Base-by-base conservation (phyloP, 2,797 vertebrate genomes). In the Eremophila alpestris region DNA sequence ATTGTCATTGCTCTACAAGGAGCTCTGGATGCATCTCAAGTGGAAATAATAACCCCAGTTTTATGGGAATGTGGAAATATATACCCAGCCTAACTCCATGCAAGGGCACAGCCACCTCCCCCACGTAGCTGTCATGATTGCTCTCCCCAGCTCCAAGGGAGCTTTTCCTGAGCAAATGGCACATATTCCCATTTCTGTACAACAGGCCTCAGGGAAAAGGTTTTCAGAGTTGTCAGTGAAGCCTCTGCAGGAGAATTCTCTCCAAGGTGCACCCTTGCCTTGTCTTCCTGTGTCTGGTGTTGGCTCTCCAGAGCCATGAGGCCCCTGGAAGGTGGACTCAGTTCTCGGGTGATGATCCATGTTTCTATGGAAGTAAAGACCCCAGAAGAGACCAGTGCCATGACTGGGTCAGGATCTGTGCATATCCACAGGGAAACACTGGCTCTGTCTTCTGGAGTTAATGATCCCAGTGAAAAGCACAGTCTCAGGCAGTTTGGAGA, bases 1-100 rank as follows among this genome's bases (percentile, higher is more conserved):
- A 91, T 93, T 90, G 85, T 85, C 94, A 82, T 94, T 88, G 94
- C 90, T 95, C 94, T 86, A 34, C 36, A 3, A 94, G 90, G 91
- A 95, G 85, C 75, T 84, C 83, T 46, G 21, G 48, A 83, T 90
- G 81, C 20, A 83, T 93, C 93, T 95, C 94, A 63, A 83, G 83
- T 68, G 79, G 87, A 93, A 90, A 75, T 80, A 85, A 94, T 67
- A 87, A 59, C 46, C 65, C 21, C 24, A 5, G 22, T 54, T 92
- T 93, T 91, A 89, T 83, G 89, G 74, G 51, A 75, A 40, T 14
- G 34, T 14, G 32, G 71, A 89, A 88, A 81, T 63, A 43, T 0
- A 36, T 34, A 40, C 90, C 71, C 89, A 68, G 71, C 54, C 68
- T 89, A n/a, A 89, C 92, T 86, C 89, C 70, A 51, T 62, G 41